phyloP scores from a whole-genome alignment of 1,140 invertebrate genomes.

The Conus betulinus region DNA sequence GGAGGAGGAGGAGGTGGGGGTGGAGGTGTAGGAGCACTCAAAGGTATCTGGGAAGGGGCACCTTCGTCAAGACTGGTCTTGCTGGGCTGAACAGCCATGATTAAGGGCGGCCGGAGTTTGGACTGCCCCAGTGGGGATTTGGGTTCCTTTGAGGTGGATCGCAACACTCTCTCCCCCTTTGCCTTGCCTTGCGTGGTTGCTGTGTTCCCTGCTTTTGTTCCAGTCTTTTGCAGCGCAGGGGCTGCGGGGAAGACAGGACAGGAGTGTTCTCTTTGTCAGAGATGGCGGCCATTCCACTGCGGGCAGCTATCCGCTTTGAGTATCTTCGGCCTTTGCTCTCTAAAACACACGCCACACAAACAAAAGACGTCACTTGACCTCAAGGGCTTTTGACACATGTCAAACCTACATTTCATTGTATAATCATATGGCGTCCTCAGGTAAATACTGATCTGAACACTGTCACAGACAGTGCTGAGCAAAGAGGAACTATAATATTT shows the following conservation, averaged over 20 bases:
- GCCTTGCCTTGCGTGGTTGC: background rate
- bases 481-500: no score
- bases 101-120: background rate
- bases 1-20: background rate
- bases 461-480: no score
- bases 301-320: constrained; percentile 47
- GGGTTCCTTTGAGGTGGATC: background rate
- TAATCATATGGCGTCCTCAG: no score
- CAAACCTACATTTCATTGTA: no score
- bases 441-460: no score
- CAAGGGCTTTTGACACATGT: no score
- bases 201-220: background rate
- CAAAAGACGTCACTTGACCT: no score
- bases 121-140: background rate
- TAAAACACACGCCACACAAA: background rate
- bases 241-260: background rate
- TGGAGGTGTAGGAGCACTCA: background rate
- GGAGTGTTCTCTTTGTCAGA: constrained; percentile 38
- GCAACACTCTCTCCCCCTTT: no score
- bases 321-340: constrained; percentile 49
- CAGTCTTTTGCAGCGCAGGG: background rate
- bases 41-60: background rate
- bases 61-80: background rate
- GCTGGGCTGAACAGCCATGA: constrained; percentile 4
- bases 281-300: constrained; percentile 1